Conservation (phyloP, 1,140 invertebrate species). For the Meloidogyne chitwoodi region DNA sequence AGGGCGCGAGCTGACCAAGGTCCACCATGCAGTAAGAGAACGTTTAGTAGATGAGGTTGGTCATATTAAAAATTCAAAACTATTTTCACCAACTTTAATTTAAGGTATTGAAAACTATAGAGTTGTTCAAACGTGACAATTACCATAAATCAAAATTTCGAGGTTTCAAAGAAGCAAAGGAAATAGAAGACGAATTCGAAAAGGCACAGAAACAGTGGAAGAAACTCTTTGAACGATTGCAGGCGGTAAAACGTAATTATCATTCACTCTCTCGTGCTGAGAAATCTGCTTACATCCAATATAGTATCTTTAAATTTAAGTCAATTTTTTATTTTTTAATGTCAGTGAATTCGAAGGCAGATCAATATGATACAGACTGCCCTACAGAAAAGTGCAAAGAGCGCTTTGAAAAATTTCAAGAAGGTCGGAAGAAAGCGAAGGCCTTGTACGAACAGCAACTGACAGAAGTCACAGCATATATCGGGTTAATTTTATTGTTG, state of each 20-base stretch:
- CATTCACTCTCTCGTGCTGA: constrained; percentile 50
- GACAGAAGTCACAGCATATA: constrained; percentile 46
- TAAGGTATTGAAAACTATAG: constrained; percentile 52
- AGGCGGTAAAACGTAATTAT: constrained; percentile 44
- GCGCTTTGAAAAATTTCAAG: constrained; percentile 44
- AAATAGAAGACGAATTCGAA: constrained; percentile 58
- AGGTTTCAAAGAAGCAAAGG: constrained; percentile 52
- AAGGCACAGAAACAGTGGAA: constrained; percentile 59
- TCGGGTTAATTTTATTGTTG: constrained; percentile 37
- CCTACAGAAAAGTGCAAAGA: constrained; percentile 44
- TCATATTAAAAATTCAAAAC: too few species aligned
- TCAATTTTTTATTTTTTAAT: background rate
- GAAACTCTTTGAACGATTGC: constrained; percentile 51
- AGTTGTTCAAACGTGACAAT: constrained; percentile 51
- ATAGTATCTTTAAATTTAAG: background rate
- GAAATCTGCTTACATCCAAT: constrained; percentile 54
- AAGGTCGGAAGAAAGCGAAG: constrained; percentile 45
- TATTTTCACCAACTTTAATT: too few species aligned
- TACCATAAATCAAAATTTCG: constrained; percentile 56
- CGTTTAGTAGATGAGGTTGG: constrained; percentile 43
- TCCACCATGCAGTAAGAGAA: constrained; percentile 49
- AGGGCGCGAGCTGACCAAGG: constrained; percentile 38
- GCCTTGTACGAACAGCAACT: constrained; percentile 44
- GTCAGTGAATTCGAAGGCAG: constrained; percentile 30
- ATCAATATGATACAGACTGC: constrained; percentile 35